A percentile compares a stretch with the other conserved stretches of the same genome.
Conservation (phyloP, 2,888 invertebrate genomes). For the Epirrhoe alternata region DNA sequence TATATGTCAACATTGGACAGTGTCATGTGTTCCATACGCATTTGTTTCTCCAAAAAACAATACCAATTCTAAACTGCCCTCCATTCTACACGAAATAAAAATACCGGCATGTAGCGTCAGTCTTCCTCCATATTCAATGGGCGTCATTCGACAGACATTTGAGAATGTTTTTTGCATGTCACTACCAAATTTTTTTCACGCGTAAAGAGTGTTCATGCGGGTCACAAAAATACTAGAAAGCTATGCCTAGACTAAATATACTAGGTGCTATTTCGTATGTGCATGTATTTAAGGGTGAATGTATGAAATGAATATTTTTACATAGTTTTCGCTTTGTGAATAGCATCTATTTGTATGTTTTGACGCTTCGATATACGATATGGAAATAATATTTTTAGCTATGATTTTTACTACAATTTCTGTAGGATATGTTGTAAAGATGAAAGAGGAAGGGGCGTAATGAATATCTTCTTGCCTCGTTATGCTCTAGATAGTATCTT, state of each 20-base stretch:
- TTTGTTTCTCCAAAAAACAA: not conserved
- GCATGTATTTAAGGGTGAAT: conserved; percentile 42
- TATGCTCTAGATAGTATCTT: too few species aligned
- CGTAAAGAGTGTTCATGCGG: conserved; percentile 27
- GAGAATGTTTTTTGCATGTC: conserved; percentile 23
- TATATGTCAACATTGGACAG: too few species aligned
- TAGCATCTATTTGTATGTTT: conserved; percentile 38
- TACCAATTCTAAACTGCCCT: conserved; percentile 3
- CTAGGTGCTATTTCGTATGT: conserved; percentile 38
- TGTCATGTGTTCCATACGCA: too few species aligned
- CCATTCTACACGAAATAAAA: conserved; percentile 3
- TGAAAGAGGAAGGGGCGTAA: not conserved
- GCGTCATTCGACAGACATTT: conserved; percentile 30
- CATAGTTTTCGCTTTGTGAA: conserved; percentile 46
- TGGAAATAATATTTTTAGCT: conserved; percentile 22
- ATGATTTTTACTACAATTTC: conserved; percentile 12
- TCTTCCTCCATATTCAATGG: conserved; percentile 30
- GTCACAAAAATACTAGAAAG: conserved; percentile 30
- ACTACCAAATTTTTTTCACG: conserved; percentile 15
- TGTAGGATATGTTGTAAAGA: not conserved
- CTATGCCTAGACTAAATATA: conserved; percentile 4
- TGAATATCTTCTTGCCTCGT: too few species aligned
- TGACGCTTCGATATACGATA: conserved; percentile 30
- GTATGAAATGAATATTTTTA: conserved; percentile 48
- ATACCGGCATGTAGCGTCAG: not conserved